Evolutionary conservation across 1,140 invertebrate genomes (phyloP).

Genomic region (Lineus longissimus): DNA sequence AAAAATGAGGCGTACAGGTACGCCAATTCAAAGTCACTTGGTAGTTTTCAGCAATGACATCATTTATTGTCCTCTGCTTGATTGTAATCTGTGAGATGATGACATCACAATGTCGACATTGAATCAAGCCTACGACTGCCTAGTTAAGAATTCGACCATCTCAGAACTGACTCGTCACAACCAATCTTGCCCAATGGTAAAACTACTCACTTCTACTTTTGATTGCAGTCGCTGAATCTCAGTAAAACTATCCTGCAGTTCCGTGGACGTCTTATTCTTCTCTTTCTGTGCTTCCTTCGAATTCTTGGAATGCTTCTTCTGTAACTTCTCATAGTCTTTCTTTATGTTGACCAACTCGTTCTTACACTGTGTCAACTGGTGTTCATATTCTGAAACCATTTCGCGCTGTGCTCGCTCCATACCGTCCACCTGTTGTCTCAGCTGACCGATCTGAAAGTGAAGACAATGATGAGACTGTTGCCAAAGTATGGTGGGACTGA

Average conservation of each 20-base stretch:
- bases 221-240: conserved; percentile 25
- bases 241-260: conserved; percentile 20
- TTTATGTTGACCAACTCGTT: conserved; percentile 31
- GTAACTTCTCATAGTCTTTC: conserved; percentile 30
- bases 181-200: neutral
- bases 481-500: neutral
- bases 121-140: too few relatives aligned
- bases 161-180: too few relatives aligned
- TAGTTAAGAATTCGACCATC: too few relatives aligned
- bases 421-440: conserved; percentile 22
- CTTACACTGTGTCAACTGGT: conserved; percentile 24
- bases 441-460: conserved; percentile 21
- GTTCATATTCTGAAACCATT: conserved; percentile 29
- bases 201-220: conserved; percentile 25
- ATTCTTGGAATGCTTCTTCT: conserved; percentile 26
- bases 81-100: too few relatives aligned
- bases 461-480: neutral
- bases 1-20: too few relatives aligned
- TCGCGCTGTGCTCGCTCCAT: conserved; percentile 28
- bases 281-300: conserved; percentile 24
- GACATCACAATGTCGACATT: too few relatives aligned
- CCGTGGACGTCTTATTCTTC: conserved; percentile 17
- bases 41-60: too few relatives aligned
- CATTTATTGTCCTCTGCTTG: too few relatives aligned
- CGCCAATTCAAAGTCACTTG: too few relatives aligned